Percentiles rank a stretch among this genome's conserved stretches.
phyloP scores from a whole-genome alignment of 64 coral and sea anemone genomes.

The Montipora efflorescens region DNA sequence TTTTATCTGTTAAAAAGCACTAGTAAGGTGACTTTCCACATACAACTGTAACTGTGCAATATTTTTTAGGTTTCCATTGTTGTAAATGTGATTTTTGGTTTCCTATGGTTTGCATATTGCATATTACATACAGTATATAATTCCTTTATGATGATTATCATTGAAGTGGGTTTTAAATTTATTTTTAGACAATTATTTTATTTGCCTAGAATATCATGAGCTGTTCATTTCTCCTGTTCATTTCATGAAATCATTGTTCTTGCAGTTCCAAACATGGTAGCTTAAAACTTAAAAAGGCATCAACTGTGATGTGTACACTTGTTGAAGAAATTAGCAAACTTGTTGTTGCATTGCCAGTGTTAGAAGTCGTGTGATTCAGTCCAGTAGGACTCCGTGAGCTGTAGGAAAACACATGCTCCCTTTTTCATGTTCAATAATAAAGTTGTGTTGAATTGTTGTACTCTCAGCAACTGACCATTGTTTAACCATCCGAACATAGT shows the following conservation, averaged over 20 bases:
- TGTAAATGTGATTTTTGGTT: neutral
- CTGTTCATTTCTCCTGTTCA: neutral
- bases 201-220: too few species aligned
- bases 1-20: neutral
- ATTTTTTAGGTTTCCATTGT: neutral
- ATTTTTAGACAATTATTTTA: neutral
- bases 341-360: neutral
- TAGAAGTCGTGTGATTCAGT: too few species aligned
- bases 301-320: neutral
- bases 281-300: neutral
- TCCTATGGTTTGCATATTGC: too few species aligned
- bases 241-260: neutral
- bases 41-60: too few species aligned
- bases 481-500: too few species aligned
- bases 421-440: too few species aligned
- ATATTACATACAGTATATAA: too few species aligned
- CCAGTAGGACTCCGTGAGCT: too few species aligned
- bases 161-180: neutral
- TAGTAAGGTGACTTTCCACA: neutral
- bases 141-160: too few species aligned
- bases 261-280: neutral
- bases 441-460: too few species aligned
- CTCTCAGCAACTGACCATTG: too few species aligned
- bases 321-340: constrained; percentile 4
- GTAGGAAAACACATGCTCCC: too few species aligned